Evolutionary conservation across 2,113 vertebrate genomes (phyloP), one percentile per base, ranked within the genome.

Genomic region (Phrynocephalus versicolor): DNA sequence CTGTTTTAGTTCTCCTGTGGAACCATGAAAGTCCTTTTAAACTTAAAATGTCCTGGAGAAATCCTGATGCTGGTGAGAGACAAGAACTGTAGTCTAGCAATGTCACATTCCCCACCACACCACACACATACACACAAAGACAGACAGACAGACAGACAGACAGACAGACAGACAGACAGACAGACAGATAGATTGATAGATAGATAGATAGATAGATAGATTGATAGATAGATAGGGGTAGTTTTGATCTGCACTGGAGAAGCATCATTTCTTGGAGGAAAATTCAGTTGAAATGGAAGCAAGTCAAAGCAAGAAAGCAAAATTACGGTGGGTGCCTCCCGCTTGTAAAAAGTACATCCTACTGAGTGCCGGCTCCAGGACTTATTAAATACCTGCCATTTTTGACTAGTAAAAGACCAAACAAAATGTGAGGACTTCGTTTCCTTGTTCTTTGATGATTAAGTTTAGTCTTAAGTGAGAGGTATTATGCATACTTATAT

Each of bases 351-450:
- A 88, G 55, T 85, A 87, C 77, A 85, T 91, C 88, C 91, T 91
- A 95, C 92, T 94, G 86, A 10, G 94, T 93, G 84, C 93, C 94
- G 95, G 95, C 96, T 95, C 96, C 95, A 12, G 91, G 94, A 88
- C 84, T 96, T 92, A 94, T 96, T 96, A 96, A 94, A 93, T 84
- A 85, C 92, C 92, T 91, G 90, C 90, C 92, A 84, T 90, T 92
- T 94, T 75, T 91, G 81, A 92, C 90, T 80, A 86, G 90, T 90
- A 91, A 93, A 94, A 96, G 95, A 94, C 96, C 94, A 96, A 96
- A 96, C 95, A 96, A 95, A 95, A 89, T 19, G 88, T 92, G 87
- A 65, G 58, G 84, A 65, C 78, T 65, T 81, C 51, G 78, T 74
- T 60, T 91, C 94, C 91, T 90, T 80, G 79, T 88, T 92, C 94